Evolutionary conservation across 1,140 invertebrate genomes (phyloP), one percentile per base, ranked within the genome.

Genomic region (Tetragnatha versicolor): DNA sequence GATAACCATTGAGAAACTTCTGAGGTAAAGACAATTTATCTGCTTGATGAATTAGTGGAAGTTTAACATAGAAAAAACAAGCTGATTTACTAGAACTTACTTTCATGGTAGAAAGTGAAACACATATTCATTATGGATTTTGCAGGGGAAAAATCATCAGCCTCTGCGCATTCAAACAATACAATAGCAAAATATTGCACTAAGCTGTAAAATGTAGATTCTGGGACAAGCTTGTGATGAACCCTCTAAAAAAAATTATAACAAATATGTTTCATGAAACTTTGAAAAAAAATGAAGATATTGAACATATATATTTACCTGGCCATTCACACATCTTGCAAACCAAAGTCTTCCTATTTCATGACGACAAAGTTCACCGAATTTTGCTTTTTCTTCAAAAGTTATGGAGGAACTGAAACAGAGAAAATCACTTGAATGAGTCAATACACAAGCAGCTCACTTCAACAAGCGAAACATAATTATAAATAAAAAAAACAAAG

Each of bases 51-150:
- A n/a, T n/a, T n/a, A n/a, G n/a, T n/a, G n/a, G n/a, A n/a, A n/a
- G n/a, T n/a, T n/a, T n/a, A n/a, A n/a, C n/a, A n/a, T n/a, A n/a
- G n/a, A n/a, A n/a, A n/a, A n/a, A n/a, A n/a, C n/a, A n/a, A n/a
- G n/a, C n/a, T n/a, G n/a, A n/a, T n/a, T n/a, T n/a, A n/a, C n/a
- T n/a, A n/a, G 0, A 68, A 83, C 83, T 85, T 85, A 92, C 91
- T 88, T 90, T 93, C 91, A 82, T 91, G 88, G 84, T 91, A 93
- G 85, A 93, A 93, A 20, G 92, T 91, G 83, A 94, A 93, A 82
- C 92, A 93, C 88, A 93, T 92, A 83, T 93, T 93, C 92, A 94
- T 93, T 14, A 94, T 87, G 47, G 89, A 90, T 82, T 92, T 92
- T 7, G 92, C 92, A 10, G 92, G 92, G 3, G 89, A 89, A 82